These are phyloP conservation scores for Mallateleia sp. DNA, from an alignment of 2,888 invertebrate genomes.

Conservation along the genomic window DNA sequence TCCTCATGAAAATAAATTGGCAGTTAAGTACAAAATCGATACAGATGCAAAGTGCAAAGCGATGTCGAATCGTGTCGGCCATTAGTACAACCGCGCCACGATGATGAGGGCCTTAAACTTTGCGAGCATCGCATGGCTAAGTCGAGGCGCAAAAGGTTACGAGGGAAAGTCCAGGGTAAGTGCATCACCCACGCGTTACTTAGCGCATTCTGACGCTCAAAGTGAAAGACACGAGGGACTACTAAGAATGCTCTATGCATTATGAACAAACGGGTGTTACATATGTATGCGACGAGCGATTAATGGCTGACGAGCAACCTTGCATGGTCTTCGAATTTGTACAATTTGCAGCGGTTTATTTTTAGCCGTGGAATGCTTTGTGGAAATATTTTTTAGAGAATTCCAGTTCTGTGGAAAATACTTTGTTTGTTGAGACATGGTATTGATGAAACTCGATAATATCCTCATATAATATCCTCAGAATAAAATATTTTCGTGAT, in stretches of 20 bases:
- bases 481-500: too few relatives aligned
- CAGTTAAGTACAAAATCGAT: conserved; percentile 4
- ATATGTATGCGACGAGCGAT: conserved; percentile 44
- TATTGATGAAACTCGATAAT: too few relatives aligned
- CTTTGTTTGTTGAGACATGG: too few relatives aligned
- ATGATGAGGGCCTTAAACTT: conserved; percentile 73
- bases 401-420: too few relatives aligned
- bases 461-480: too few relatives aligned
- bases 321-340: conserved; percentile 20
- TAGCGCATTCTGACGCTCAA: conserved; percentile 87
- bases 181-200: conserved; percentile 86
- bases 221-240: conserved; percentile 85
- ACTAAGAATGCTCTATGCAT: conserved; percentile 76
- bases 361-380: too few relatives aligned
- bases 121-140: conserved; percentile 49
- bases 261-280: conserved; percentile 57
- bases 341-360: not conserved
- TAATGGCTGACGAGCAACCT: conserved; percentile 13
- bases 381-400: too few relatives aligned
- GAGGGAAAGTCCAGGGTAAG: conserved; percentile 85
- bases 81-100: conserved; percentile 36
- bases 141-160: conserved; percentile 85
- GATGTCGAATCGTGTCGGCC: conserved; percentile 43
- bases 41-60: conserved; percentile 59
- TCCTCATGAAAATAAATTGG: not conserved